Evolutionary conservation across 2,797 vertebrate genomes (phyloP).

Genomic region (Pempheris klunzingeri): DNA sequence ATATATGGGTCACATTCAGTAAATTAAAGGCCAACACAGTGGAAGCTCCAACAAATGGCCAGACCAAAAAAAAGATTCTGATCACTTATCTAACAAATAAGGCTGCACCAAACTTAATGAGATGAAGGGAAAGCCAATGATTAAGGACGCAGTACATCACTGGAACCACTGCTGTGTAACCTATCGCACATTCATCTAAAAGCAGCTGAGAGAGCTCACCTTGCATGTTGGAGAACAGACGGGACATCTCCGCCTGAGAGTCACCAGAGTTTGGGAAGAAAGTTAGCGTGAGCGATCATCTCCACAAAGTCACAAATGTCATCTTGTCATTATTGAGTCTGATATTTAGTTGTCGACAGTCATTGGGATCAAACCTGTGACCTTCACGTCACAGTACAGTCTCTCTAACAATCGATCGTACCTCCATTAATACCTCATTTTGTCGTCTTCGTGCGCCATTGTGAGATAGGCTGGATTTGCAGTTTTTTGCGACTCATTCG

Average conservation of each 20-base stretch:
- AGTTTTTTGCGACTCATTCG: neutral
- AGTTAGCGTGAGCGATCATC: neutral
- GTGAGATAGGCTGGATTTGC: constrained; percentile 23
- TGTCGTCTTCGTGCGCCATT: neutral
- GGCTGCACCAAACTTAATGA: too few relatives aligned
- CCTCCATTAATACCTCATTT: constrained; percentile 8
- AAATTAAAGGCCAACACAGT: neutral
- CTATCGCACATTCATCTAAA: neutral
- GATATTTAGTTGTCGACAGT: neutral
- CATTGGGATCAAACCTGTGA: constrained; percentile 2
- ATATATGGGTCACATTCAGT: neutral
- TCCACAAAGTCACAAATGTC: constrained; percentile 1
- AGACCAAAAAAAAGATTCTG: neutral
- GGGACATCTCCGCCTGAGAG: neutral
- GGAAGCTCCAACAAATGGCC: too few relatives aligned
- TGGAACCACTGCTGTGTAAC: neutral
- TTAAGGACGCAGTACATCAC: neutral
- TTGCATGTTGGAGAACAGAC: neutral
- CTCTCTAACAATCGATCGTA: neutral
- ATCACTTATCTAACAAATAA: neutral
- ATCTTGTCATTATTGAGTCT: neutral
- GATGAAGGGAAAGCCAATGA: neutral
- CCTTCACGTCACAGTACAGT: neutral
- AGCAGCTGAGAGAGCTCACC: neutral
- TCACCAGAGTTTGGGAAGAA: constrained; percentile 1